Base-by-base conservation (phyloP, 1,140 invertebrate species). In the Bradynema listronoti region DNA sequence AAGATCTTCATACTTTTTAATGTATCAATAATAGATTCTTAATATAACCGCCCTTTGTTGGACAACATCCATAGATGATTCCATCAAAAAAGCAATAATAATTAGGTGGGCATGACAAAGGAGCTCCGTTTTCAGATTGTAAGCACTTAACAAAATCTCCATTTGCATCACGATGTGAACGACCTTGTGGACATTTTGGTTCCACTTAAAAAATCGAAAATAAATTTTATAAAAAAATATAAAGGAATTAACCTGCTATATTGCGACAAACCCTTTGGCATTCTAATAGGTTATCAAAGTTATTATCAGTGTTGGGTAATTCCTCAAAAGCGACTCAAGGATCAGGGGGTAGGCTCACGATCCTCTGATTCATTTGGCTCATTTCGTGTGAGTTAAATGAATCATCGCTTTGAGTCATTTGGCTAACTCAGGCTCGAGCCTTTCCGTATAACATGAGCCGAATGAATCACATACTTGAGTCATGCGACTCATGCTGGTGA, bases 201-300 rank as follows among this genome's bases (percentile, higher is more conserved):
- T 75, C 73, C 7, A 73, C 73, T 76, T 34, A 53, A 76, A 55
- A 39, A 46, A n/a, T 24, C 42, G n/a, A 24, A 6, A 9, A 11
- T 62, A 61, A 25, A 14, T n/a, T n/a, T n/a, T n/a, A 50, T 49
- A 4, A 14, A 59, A 22, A 25, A 19, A 29, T 43, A 27, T n/a
- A 24, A 19, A 25, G 27, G 41, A 43, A 56, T 61, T 61, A 49
- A 72, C 71, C 55, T 27, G 65, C 69, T 30, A 74, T 74, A 24
- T 77, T 77, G 36, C 69, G 65, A 47, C 72, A 74, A 36, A 67
- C 72, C 25, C 71, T 69, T 43, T 74, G 72, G 42, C 72, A 74
- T 7, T 70, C 63, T 6, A 77, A 50, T 19, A 74, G 64, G 16
- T 29, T 25, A n/a, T 75, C 58, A 39, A 74, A 74, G 49, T 72